Evolutionary conservation across 1,140 invertebrate species (phyloP), one percentile per base, ranked within the genome.

Genomic region (Eufriesea mexicana): DNA sequence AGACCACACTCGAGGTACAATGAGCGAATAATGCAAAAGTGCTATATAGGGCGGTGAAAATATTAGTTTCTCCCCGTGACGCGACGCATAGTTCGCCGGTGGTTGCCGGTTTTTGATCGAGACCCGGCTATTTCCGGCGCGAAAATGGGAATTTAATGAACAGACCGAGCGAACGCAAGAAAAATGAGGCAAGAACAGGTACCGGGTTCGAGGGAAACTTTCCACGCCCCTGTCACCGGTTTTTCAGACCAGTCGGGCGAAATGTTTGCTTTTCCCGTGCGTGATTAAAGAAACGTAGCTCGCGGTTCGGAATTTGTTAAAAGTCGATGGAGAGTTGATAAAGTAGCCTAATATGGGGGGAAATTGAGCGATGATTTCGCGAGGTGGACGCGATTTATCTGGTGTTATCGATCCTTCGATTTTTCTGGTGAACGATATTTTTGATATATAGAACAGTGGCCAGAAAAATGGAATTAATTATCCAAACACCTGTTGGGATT

Each of bases 121-220:
- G 59, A 35, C 7, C 14, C 47, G 4, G 18, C 16, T 25, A 57
- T 59, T 74, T 45, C 55, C 71, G 42, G 54, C 74, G 45, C 47
- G 74, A 76, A 64, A 76, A 76, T 64, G 59, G 45, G 61, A 76
- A 76, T 76, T 76, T 76, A 76, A 76, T 76, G 74, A 76, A 76
- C 59, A 64, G 59, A 62, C n/a, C 23, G n/a, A 12, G 2, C 25
- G 73, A 62, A 47, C 45, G 57, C 45, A 23, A 76, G 59, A 76
- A 64, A 64, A 76, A 64, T 51, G 45, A 25, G 51, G 61, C 74
- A 64, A 49, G 25, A 62, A 64, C 16, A 12, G 1, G 45, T 20
- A 28, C 35, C 5, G 25, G 42, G 25, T 14, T 73, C 45, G 23
- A 9, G 6, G 25, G 74, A 35, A 51, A 76, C n/a, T 64, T 35